Base-by-base conservation (phyloP, 2,888 invertebrate genomes). In the Plebejus melissa region DNA sequence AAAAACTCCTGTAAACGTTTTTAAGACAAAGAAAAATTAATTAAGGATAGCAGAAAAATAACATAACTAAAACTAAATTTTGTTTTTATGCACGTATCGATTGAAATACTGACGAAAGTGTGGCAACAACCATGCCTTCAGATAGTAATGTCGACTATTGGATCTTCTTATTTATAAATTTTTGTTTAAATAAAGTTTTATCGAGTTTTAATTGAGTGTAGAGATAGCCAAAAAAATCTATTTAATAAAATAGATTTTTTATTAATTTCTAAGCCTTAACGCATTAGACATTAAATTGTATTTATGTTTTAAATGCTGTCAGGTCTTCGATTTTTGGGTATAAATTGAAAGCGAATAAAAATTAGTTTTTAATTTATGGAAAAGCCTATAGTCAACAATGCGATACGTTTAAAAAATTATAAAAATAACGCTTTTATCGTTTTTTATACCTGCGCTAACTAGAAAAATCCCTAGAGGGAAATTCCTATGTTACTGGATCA, bases 391-490 rank as follows among this genome's bases (percentile, higher is more conserved):
- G 72, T 72, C 72, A 54, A 72, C 72, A 72, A 16, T 54, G 54
- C 28, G 50, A 54, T 50, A 50, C 2, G 46, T 54, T 28, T 22
- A 46, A 32, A 13, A 13, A 54, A 72, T 13, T 54, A 32, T 16
- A 50, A 50, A 50, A 32, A 28, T 16, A 54, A 54, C 54, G 46
- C 32, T 72, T 32, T 72, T 0, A 54, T 46, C 28, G 32, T 54
- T 36, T 28, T 65, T 65, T 36, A 72, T 80, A 80, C 80, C 80
- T 80, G 78, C 77, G 28, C 76, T 75, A 76, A 79, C 77, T 78
- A 79, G 78, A 79, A 78, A 78, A 77, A 76, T 79, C 80, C 80
- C 80, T 79, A 79, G 76, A 54, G 58, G 76, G 79, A 78, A 77
- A 75, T 77, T 78, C 80, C 80, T 80, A 78, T 74, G 79, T 74